These are phyloP conservation scores for Philotrypesis tridentata DNA, from an alignment of 1,140 invertebrate species.

Conservation along the genomic window DNA sequence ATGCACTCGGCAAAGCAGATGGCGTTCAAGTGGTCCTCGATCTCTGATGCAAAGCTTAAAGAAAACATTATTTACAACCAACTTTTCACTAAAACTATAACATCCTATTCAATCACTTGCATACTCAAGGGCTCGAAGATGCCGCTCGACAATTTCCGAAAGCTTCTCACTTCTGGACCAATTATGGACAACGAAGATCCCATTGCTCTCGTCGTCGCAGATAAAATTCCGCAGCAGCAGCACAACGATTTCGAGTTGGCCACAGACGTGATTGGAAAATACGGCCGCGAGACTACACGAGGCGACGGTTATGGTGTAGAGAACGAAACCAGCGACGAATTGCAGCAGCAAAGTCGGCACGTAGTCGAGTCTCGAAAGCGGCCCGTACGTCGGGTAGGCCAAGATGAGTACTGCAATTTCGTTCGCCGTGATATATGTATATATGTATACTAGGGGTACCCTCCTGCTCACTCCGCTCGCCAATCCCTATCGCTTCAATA, in stretches of 20 bases:
- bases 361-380: constrained; percentile 53
- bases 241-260: constrained; percentile 60
- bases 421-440: neutral
- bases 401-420: constrained; percentile 51
- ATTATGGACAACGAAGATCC: neutral
- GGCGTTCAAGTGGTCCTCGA: constrained; percentile 61
- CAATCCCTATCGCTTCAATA: too few species aligned
- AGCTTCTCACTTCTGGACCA: constrained; percentile 43
- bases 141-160: constrained; percentile 57
- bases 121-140: constrained; percentile 50
- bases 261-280: constrained; percentile 61
- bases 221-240: neutral
- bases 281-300: constrained; percentile 56
- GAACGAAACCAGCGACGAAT: constrained; percentile 47
- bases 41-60: constrained; percentile 58
- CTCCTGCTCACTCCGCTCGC: too few species aligned
- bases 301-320: constrained; percentile 52
- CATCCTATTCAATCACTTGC: too few species aligned
- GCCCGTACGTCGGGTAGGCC: constrained; percentile 56
- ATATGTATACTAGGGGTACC: too few species aligned
- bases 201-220: neutral
- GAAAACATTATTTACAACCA: neutral
- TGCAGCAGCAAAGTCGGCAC: constrained; percentile 56
- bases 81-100: too few species aligned
- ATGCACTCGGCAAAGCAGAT: constrained; percentile 64